Base-by-base conservation (phyloP, 2,888 invertebrate species). In the Seira musarum region DNA sequence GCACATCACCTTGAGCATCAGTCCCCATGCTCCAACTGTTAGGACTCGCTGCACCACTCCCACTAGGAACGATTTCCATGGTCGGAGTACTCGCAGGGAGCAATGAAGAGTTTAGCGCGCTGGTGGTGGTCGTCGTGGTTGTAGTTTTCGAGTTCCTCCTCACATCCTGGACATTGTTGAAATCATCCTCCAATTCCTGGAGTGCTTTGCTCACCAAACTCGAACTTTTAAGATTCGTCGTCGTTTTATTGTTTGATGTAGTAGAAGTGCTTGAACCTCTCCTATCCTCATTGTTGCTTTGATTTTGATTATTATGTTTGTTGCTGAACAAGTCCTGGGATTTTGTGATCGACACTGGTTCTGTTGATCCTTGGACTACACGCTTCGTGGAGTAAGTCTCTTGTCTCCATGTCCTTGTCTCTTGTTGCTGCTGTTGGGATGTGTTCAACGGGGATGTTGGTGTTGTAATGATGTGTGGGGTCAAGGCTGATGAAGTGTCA, bases 281-380 rank as follows among this genome's bases (percentile, higher is more conserved):
- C 46, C 64, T 49, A 17, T 73, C 72, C 24, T 73, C 61, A 19
- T 21, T 22, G 10, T n/a, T 22, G n/a, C 72, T 64, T 22, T 49
- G 24, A 17, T 73, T 65, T 25, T 73, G 35, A 19, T 21, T 22
- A 3, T n/a, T 22, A 21, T 22, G 19, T 21, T 22, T 60, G 21
- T 75, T 68, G 30, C 75, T 75, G 21, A 68, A 75, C 63, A 75
- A 19, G n/a, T 68, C 75, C n/a, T 67, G 68, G 1, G 68, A 68
- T 21, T 68, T 68, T 30, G 35, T 69, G 19, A 22, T 53, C 24
- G 65, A 65, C 49, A 24, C 3, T 1, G 67, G 66, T 40, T 71
- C 24, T 1, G 71, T 21, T 6, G 63, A 63, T 1, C 60, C 60
- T 13, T 60, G 60, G 5, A 63, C 63, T 0, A 63, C 61, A 10